Evolutionary conservation across 2,888 invertebrate genomes (phyloP), one percentile per base, ranked within the genome.

Genomic region (Aporophyla nigra): DNA sequence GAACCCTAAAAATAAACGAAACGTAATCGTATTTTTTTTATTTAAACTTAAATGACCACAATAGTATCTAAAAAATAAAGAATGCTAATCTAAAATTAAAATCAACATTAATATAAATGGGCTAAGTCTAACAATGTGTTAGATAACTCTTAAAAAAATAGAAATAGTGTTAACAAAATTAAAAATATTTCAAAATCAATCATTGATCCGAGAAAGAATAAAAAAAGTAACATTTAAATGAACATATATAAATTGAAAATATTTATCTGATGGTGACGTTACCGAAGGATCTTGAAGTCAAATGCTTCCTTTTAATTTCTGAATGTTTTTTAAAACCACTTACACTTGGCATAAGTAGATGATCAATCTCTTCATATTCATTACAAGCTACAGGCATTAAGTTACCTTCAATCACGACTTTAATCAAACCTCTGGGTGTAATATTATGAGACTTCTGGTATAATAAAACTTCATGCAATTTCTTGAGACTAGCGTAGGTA

Each of bases 371-470:
- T 0, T 5, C 10, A 63, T 16, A 76, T 70, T 95, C 94, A 4
- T 65, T 71, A 87, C 94, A 93, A 6, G 21, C 5, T 0, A 67
- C n/a, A 0, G 95, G 95, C n/a, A 95, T 53, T 24, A 73, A 76
- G 51, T 95, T 95, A 0, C 95, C 95, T 71, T 94, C 93, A 5
- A 95, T 86, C 3, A 84, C 83, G 1, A 95, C 76, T 68, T 92
- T 93, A 6, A 94, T 74, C 49, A 95, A 83, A 0, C 95, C 95
- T 24, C 74, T 89, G 3, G 93, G 93, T 12, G 81, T 91, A 74
- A 91, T 91, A 5, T 90, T 82, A 0, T 84, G 40, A 2, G 54
- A 46, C 21, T 79, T 91, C 72, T 95, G 95, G 21, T 83, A 84
- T 12, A 65, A 16, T 10, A 95, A 61, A 0, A 95, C 91, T 0